Conservation (phyloP, 64 coral and sea anemone genomes). For the Pocillopora verrucosa region DNA sequence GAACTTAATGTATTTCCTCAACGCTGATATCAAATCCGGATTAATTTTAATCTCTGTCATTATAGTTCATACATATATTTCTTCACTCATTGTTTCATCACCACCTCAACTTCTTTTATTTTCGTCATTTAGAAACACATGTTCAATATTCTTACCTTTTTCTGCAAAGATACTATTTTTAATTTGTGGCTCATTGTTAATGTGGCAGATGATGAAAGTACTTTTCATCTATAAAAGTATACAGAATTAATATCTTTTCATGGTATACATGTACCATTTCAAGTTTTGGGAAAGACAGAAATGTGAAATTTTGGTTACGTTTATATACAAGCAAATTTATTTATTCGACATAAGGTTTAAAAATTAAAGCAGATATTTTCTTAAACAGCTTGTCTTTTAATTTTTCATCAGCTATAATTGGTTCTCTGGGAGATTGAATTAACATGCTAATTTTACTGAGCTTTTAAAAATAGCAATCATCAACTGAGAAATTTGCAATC, state of each 20-base stretch:
- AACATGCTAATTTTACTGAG: background rate
- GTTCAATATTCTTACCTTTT: background rate
- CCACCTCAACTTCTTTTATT: background rate
- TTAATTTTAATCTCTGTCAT: too few species aligned
- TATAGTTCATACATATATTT: background rate
- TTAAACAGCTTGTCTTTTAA: background rate
- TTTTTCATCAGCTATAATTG: background rate
- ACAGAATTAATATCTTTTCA: too few species aligned
- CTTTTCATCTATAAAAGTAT: too few species aligned
- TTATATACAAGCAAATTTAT: too few species aligned
- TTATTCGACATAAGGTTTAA: too few species aligned
- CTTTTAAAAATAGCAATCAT: constrained; percentile 5
- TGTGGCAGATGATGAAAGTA: background rate
- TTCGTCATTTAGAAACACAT: background rate
- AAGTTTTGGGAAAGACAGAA: too few species aligned
- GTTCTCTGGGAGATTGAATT: background rate
- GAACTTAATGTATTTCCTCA: too few species aligned
- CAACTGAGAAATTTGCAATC: background rate
- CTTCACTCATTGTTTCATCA: background rate
- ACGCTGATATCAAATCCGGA: too few species aligned
- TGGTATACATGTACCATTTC: too few species aligned
- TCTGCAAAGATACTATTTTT: background rate
- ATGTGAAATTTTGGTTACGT: too few species aligned
- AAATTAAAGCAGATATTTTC: too few species aligned
- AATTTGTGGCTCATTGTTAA: background rate